Evolutionary conservation across 2,797 vertebrate species (phyloP).

Genomic region (Galaxias olidus): DNA sequence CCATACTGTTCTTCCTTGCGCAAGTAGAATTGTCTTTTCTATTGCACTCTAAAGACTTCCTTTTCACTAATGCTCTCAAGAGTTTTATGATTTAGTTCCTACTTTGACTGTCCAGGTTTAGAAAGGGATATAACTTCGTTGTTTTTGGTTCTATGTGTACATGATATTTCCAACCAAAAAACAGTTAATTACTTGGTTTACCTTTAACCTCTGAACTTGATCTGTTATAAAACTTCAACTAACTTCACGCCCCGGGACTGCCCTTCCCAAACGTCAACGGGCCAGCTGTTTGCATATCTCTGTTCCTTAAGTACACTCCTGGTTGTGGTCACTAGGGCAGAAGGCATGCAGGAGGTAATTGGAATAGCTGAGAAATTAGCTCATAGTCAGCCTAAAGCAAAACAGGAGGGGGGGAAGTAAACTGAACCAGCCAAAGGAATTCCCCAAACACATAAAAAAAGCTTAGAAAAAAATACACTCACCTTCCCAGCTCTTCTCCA

Average conservation of each 20-base stretch:
- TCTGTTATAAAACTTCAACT: conserved; percentile 40
- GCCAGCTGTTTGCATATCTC: conserved; percentile 49
- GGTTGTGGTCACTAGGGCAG: conserved; percentile 19
- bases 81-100: background rate
- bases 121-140: background rate
- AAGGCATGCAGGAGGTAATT: conserved; percentile 3
- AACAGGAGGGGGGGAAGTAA: too few species aligned
- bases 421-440: background rate
- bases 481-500: conserved; percentile 92
- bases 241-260: conserved; percentile 39
- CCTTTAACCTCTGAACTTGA: conserved; percentile 20
- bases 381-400: too few species aligned
- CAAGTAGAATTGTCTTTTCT: too few species aligned
- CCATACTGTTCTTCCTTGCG: too few species aligned
- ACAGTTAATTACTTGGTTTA: background rate
- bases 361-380: too few species aligned
- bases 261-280: conserved; percentile 54
- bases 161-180: background rate
- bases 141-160: background rate
- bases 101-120: background rate
- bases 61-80: conserved; percentile 17
- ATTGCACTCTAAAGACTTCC: conserved; percentile 51
- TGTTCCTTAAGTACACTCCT: conserved; percentile 5
- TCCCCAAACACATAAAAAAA: background rate
- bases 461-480: conserved; percentile 47